Percentiles rank a stretch among this genome's conserved stretches.
Conservation (phyloP, 2,797 vertebrate species). For the Champsocephalus gunnari region DNA sequence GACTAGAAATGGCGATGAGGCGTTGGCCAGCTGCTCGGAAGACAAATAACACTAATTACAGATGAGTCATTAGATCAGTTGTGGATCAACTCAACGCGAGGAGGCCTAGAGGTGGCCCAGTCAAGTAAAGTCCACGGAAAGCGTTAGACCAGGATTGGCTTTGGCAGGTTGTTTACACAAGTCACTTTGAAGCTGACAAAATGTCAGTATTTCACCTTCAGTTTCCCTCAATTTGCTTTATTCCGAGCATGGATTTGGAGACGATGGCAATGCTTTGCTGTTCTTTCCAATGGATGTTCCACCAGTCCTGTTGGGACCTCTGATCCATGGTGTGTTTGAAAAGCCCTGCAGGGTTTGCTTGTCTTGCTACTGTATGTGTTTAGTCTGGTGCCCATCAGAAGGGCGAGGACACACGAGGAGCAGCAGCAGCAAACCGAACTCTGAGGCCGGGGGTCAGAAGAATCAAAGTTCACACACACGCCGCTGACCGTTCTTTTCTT, state of each 20-base stretch:
- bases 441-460: conserved; percentile 2
- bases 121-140: not conserved
- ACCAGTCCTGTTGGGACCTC: conserved; percentile 17
- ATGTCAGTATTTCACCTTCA: conserved; percentile 13
- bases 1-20: conserved; percentile 66
- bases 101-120: not conserved
- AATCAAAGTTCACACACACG: conserved; percentile 8
- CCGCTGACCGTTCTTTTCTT: not conserved
- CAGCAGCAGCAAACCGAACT: conserved; percentile 28
- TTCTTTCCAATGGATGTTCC: conserved; percentile 55
- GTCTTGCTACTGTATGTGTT: conserved; percentile 76
- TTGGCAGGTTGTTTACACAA: conserved; percentile 11
- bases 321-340: conserved; percentile 63
- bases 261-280: conserved; percentile 37
- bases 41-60: conserved; percentile 79
- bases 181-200: conserved; percentile 6
- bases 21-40: conserved; percentile 72
- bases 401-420: conserved; percentile 18
- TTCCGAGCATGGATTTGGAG: conserved; percentile 40
- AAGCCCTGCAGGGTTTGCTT: conserved; percentile 75
- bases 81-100: conserved; percentile 46
- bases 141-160: not conserved
- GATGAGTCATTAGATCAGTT: conserved; percentile 69
- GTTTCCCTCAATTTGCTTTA: conserved; percentile 20
- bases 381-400: conserved; percentile 73